Evolutionary conservation across 1,140 invertebrate genomes (phyloP), one percentile per base, ranked within the genome.

Genomic region (Dreissena rostriformis): DNA sequence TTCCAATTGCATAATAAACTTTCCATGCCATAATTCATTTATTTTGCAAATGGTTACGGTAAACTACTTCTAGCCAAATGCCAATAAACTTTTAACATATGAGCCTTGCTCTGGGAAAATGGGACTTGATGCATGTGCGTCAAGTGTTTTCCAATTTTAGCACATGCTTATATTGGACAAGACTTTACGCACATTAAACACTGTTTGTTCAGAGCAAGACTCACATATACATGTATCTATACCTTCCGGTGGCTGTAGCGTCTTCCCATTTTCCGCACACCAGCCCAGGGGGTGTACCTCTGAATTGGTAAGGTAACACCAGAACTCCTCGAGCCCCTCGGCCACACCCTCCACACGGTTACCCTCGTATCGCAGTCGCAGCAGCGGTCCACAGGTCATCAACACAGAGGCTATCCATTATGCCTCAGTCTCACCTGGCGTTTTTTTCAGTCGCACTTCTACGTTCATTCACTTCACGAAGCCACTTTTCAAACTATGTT

Each of bases 391-490:
- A 92, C 96, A 96, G 12, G 96, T 95, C 95, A 96, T 96, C 0
- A 96, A 95, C 83, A 96, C 95, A n/a, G 95, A 94, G 12, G 96
- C 96, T 49, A 96, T 94, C 96, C 96, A 96, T 91, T 95, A 96
- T 0, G 91, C 92, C 67, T 94, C 93, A 61, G 57, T 61, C 57
- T 61, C 57, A 5, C 22, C 22, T 19, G 4, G 17, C 22, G 57
- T n/a, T 4, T 24, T 11, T 88, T 95, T 95, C 88, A 95, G 94
- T 80, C 95, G 95, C 0, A 96, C 95, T 90, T 96, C 96, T 15
- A 96, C 88, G 49, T 96, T 95, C 96, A 96, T 96, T 39, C 95
- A 95, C 89, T 95, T 95, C 86, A 95, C 94, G 91, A 96, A 96
- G 8, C 95, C 95, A 95, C 95, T 96, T 88, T 96, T 94, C 22